Evolutionary conservation across 2,888 invertebrate genomes (phyloP).

Genomic region (Pristionchus mayeri): DNA sequence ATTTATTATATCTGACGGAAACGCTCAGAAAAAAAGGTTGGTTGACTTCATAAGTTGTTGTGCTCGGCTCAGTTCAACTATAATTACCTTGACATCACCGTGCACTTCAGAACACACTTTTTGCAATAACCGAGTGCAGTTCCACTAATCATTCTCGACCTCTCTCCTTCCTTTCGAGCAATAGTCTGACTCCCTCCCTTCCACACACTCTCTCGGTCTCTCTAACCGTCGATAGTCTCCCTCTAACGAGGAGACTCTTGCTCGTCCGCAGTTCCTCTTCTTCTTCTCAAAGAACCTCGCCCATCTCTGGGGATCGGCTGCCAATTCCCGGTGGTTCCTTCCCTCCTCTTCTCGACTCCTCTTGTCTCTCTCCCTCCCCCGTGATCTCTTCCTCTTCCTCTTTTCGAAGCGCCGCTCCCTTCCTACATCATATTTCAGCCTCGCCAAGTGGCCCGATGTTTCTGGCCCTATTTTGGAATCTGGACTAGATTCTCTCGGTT

Average conservation of each 20-base stretch:
- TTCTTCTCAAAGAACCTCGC: background rate
- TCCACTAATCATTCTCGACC: too few relatives aligned
- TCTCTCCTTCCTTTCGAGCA: too few relatives aligned
- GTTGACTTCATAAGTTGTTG: too few relatives aligned
- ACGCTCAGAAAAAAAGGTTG: too few relatives aligned
- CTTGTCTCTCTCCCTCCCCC: background rate
- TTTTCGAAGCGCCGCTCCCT: background rate
- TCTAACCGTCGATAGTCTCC: too few relatives aligned
- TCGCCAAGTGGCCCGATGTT: background rate
- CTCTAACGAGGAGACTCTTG: too few relatives aligned
- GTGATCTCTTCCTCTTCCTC: background rate
- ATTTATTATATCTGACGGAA: too few relatives aligned
- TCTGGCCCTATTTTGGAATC: background rate
- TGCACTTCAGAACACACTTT: too few relatives aligned
- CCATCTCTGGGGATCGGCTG: background rate
- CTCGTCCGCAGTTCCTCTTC: too few relatives aligned
- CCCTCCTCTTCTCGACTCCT: background rate
- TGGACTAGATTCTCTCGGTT: background rate
- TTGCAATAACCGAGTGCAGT: too few relatives aligned
- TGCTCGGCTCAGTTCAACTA: too few relatives aligned
- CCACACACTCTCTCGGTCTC: background rate
- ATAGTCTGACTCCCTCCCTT: background rate
- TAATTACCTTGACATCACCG: too few relatives aligned
- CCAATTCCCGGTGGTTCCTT: background rate
- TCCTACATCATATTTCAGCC: conserved; percentile 38